A percentile compares a stretch with the other conserved stretches of the same genome.
These are phyloP conservation scores for Dorcus parallelipipedus DNA, from an alignment of 2,888 invertebrate species.

Conservation along the genomic window DNA sequence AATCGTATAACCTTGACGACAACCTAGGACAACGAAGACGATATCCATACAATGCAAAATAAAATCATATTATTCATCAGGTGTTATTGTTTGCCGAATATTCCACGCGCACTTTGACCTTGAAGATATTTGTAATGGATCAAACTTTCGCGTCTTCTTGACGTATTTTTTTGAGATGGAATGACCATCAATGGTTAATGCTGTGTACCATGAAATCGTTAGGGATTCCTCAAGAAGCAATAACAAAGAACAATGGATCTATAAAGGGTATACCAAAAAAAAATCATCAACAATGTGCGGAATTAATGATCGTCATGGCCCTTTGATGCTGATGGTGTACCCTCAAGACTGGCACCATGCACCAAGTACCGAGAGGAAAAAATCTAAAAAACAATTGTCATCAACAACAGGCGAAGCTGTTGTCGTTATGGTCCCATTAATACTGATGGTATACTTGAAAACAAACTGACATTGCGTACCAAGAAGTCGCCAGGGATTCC, in stretches of 20 bases:
- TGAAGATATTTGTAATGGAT: too few species aligned
- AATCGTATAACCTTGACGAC: too few species aligned
- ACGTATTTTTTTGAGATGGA: constrained; percentile 77
- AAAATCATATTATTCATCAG: too few species aligned
- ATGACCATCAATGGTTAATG: too few species aligned
- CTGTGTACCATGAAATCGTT: too few species aligned
- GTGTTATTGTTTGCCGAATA: too few species aligned
- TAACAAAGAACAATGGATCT: too few species aligned
- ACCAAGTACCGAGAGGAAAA: constrained; percentile 69
- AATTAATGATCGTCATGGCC: constrained; percentile 92
- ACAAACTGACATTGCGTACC: constrained; percentile 70
- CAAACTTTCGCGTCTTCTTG: background rate
- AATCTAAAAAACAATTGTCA: constrained; percentile 60
- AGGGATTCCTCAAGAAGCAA: too few species aligned
- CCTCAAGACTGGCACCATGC: constrained; percentile 79
- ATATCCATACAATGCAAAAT: too few species aligned
- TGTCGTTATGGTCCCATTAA: constrained; percentile 92
- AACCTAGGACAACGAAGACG: too few species aligned
- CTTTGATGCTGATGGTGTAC: constrained; percentile 81
- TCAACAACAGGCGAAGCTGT: constrained; percentile 68
- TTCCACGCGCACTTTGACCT: too few species aligned
- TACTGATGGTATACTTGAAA: constrained; percentile 75
- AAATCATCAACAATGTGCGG: constrained; percentile 53
- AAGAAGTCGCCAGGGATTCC: constrained; percentile 69
- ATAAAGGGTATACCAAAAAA: too few species aligned